A percentile compares a stretch with the other conserved stretches of the same genome.
Evolutionary conservation across 2,113 vertebrate genomes (phyloP).

Genomic region (Martes martes): DNA sequence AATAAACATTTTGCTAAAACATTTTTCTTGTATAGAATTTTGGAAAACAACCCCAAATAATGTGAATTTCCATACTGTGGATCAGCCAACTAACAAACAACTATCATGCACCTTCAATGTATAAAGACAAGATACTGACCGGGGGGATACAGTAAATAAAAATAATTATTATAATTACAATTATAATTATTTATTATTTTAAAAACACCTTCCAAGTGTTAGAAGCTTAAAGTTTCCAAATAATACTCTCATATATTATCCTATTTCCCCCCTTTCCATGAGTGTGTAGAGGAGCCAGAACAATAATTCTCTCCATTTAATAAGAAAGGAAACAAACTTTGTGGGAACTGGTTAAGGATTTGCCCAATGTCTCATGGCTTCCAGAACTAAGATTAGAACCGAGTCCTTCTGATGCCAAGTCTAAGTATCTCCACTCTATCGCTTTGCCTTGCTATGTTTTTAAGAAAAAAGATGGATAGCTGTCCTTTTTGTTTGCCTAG

Average conservation of each 20-base stretch:
- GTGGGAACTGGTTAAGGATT: neutral
- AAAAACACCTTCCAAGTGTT: neutral
- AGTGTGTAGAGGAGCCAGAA: neutral
- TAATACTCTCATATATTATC: neutral
- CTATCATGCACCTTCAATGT: too few species aligned
- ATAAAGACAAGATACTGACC: neutral
- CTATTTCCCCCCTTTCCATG: neutral
- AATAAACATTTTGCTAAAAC: slow-evolving; percentile 1
- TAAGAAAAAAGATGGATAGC: neutral
- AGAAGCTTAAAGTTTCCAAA: neutral
- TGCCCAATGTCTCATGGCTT: neutral
- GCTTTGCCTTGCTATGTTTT: neutral
- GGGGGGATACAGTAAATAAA: neutral
- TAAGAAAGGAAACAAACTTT: neutral
- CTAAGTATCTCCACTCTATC: neutral
- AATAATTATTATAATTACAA: neutral
- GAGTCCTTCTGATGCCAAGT: neutral
- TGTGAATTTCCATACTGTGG: neutral
- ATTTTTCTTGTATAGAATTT: neutral
- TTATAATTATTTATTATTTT: neutral
- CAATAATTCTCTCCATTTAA: neutral
- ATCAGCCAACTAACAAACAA: neutral
- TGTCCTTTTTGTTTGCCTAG: neutral
- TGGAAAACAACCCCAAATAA: neutral
- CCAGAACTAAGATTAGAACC: neutral